Evolutionary conservation across 2,797 vertebrate species (phyloP).

Genomic region (Schizopygopsis pylzovi): DNA sequence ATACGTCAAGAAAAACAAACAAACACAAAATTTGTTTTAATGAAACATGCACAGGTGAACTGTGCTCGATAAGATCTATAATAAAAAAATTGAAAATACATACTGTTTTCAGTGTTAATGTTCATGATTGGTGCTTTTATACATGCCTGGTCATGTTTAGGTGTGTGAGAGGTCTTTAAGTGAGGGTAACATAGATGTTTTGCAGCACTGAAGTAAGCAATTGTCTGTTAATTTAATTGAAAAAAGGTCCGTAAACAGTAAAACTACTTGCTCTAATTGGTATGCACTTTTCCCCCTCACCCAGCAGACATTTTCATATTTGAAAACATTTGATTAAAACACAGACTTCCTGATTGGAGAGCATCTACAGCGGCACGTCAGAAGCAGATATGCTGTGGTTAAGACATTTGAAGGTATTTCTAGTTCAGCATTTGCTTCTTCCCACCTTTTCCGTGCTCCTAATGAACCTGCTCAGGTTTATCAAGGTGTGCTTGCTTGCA

Average conservation of each 20-base stretch:
- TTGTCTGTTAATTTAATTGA: not conserved
- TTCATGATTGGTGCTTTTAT: conserved; percentile 46
- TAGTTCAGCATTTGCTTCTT: not conserved
- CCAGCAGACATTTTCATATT: conserved; percentile 30
- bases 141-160: conserved; percentile 33
- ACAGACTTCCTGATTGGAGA: conserved; percentile 19
- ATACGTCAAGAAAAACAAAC: no score
- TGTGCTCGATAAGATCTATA: not conserved
- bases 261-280: not conserved
- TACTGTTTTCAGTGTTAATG: conserved; percentile 3
- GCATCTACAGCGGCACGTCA: not conserved
- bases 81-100: not conserved
- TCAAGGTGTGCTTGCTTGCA: conserved; percentile 8
- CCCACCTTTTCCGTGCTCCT: not conserved
- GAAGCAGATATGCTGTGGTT: conserved; percentile 1
- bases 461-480: not conserved
- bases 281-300: not conserved
- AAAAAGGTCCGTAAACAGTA: not conserved
- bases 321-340: conserved; percentile 41
- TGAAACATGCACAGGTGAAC: not conserved
- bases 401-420: conserved; percentile 23
- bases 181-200: not conserved
- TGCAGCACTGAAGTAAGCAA: not conserved
- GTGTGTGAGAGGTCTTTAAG: conserved; percentile 4
- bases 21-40: no score